Conservation (phyloP, 2,888 invertebrate genomes). For the Noctua pronuba region DNA sequence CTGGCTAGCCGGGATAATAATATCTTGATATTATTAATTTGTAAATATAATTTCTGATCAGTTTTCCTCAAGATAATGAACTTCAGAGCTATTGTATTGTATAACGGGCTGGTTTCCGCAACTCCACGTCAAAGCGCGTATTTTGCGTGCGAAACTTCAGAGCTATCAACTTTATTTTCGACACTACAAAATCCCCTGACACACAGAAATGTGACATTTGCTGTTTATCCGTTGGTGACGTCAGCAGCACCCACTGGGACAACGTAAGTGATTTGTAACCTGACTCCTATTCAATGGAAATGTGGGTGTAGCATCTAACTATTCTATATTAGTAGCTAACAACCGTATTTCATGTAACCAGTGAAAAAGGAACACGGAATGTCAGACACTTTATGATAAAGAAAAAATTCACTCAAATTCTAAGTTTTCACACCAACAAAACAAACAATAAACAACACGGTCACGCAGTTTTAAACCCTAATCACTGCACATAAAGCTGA, state of each 20-base stretch:
- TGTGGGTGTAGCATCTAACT: slow-evolving; percentile 28
- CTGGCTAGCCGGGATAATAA: too few species aligned
- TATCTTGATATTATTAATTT: background rate
- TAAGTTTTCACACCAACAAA: slow-evolving; percentile 26
- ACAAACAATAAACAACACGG: slow-evolving; percentile 10
- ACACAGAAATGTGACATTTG: slow-evolving; percentile 52
- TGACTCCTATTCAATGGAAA: slow-evolving; percentile 47
- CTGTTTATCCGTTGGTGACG: slow-evolving; percentile 54
- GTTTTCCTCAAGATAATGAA: slow-evolving; percentile 25
- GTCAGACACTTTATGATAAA: slow-evolving; percentile 13
- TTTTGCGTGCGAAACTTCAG: too few species aligned
- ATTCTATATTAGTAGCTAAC: slow-evolving; percentile 6
- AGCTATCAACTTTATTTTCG: slow-evolving; percentile 48
- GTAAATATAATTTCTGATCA: background rate
- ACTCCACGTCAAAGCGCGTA: too few species aligned
- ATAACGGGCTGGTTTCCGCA: too few species aligned
- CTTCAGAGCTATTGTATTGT: background rate
- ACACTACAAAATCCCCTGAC: slow-evolving; percentile 47
- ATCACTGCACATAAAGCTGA: slow-evolving; percentile 35
- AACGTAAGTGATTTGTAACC: slow-evolving; percentile 63
- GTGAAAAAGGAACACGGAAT: slow-evolving; percentile 11
- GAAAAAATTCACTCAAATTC: slow-evolving; percentile 30
- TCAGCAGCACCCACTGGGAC: slow-evolving; percentile 45
- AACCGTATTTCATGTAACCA: slow-evolving; percentile 20
- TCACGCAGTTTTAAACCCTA: slow-evolving; percentile 45